Conservation (phyloP, 2,888 invertebrate species). For the Sialis fuliginosa region DNA sequence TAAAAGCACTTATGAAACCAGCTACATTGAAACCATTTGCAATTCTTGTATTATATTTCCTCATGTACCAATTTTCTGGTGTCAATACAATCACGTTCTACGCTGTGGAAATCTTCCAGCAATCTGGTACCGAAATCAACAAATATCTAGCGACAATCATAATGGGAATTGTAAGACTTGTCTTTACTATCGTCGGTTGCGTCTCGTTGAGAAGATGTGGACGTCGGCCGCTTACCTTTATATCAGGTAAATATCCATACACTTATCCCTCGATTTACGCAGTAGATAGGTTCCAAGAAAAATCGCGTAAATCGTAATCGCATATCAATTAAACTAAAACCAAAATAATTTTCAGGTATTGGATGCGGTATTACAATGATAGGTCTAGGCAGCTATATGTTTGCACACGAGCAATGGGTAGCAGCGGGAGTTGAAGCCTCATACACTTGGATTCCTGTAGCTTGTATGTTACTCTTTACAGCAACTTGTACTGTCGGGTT, state of each 20-base stretch:
- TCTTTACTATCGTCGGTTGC: conserved; percentile 44
- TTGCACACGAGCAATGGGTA: conserved; percentile 33
- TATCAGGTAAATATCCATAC: conserved; percentile 31
- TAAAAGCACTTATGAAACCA: conserved; percentile 37
- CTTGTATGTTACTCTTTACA: conserved; percentile 39
- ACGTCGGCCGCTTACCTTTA: conserved; percentile 41
- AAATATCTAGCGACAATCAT: conserved; percentile 41
- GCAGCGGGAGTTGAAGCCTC: conserved; percentile 21
- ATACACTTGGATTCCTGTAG: conserved; percentile 42
- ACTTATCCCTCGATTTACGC: not conserved
- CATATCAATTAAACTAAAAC: no score
- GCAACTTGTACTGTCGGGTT: conserved; percentile 46
- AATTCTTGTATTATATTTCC: conserved; percentile 42
- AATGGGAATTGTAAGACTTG: conserved; percentile 37
- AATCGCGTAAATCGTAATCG: no score
- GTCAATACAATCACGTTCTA: conserved; percentile 52
- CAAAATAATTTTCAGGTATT: conserved; percentile 21
- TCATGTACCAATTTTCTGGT: conserved; percentile 53
- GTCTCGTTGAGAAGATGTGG: conserved; percentile 39
- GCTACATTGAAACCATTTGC: conserved; percentile 44
- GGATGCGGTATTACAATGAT: conserved; percentile 49
- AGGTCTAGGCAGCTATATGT: conserved; percentile 39
- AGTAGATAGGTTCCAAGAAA: not conserved
- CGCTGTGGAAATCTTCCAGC: conserved; percentile 45
- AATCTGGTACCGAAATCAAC: conserved; percentile 36